A percentile compares a stretch with the other conserved stretches of the same genome.
Conservation (phyloP, 2,888 invertebrate genomes). For the Hermaeophaga mercurialis region DNA sequence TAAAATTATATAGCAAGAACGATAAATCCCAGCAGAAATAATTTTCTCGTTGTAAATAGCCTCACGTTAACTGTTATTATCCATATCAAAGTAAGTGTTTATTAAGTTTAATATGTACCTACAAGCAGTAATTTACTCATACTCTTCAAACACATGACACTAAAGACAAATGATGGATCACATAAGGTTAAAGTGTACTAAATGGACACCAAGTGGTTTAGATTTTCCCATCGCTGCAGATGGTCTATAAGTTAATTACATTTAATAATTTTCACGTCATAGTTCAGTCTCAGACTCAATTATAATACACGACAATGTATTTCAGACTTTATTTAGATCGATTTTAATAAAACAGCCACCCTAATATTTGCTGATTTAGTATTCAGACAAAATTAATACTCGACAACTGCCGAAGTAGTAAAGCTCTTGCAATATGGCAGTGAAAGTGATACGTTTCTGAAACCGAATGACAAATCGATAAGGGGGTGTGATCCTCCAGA, state of each 20-base stretch:
- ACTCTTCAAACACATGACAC: neutral
- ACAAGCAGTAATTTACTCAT: neutral
- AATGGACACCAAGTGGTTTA: neutral
- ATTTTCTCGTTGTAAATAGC: too few species aligned
- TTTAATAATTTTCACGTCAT: too few species aligned
- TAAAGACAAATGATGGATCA: neutral
- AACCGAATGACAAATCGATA: constrained; percentile 36
- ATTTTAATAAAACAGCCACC: too few species aligned
- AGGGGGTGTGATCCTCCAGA: constrained; percentile 34
- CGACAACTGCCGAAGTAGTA: constrained; percentile 27
- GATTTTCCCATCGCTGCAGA: too few species aligned
- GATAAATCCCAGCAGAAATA: too few species aligned
- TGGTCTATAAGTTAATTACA: too few species aligned
- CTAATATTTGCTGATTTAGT: constrained; percentile 11
- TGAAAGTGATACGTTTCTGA: constrained; percentile 36
- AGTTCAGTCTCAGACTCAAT: too few species aligned
- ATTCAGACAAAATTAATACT: constrained; percentile 29
- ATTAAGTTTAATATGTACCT: neutral
- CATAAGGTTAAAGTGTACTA: neutral
- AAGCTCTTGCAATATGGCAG: constrained; percentile 26
- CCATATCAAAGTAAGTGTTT: too few species aligned
- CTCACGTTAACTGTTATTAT: too few species aligned
- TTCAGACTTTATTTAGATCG: too few species aligned
- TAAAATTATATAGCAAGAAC: too few species aligned
- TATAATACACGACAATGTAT: too few species aligned